Evolutionary conservation across 1,140 invertebrate species (phyloP), one percentile per base, ranked within the genome.

Genomic region (Aphelenchoides fujianensis): DNA sequence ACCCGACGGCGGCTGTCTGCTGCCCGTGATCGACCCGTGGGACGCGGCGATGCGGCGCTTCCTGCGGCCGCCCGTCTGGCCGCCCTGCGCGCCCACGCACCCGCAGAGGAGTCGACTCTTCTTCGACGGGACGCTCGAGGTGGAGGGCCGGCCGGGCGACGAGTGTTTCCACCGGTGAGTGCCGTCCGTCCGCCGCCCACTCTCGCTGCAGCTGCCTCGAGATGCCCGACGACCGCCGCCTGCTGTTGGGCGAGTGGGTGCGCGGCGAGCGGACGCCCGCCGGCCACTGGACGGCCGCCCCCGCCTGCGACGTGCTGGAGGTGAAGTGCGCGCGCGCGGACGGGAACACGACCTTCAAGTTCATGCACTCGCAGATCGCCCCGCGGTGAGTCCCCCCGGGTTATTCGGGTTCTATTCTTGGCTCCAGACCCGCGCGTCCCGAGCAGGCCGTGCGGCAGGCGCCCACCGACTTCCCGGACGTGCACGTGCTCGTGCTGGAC

Each of bases 401-500:
- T n/a, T n/a, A n/a, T n/a, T n/a, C n/a, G n/a, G n/a, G n/a, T n/a
- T n/a, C n/a, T n/a, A n/a, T n/a, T n/a, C n/a, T n/a, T n/a, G n/a
- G n/a, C n/a, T n/a, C n/a, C n/a, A n/a, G 12, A 48, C 23, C 41
- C 41, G n/a, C n/a, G n/a, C n/a, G n/a, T n/a, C n/a, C n/a, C 41
- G 12, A 48, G 41, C 12, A 48, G 23, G 41, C 23, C 41, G n/a
- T n/a, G 12, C 41, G 23, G 41, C 41, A 12, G 12, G 23, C 12
- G 12, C 12, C 41, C 12, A 48, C 41, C 23, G 12, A 48, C 12
- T 23, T 23, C 23, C 23, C 12, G 12, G 28, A 2, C 57, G 57
- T 61, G n/a, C 28, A 61, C 57, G 37, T 61, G 28, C 28, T 61
- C 3, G 16, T 61, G n/a, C n/a, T 61, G 16, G 57, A 61, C 28